Percentiles rank a stretch among this genome's conserved stretches.
These are phyloP conservation scores for Abrostola tripartita DNA, from an alignment of 2,888 invertebrate species.

Conservation along the genomic window DNA sequence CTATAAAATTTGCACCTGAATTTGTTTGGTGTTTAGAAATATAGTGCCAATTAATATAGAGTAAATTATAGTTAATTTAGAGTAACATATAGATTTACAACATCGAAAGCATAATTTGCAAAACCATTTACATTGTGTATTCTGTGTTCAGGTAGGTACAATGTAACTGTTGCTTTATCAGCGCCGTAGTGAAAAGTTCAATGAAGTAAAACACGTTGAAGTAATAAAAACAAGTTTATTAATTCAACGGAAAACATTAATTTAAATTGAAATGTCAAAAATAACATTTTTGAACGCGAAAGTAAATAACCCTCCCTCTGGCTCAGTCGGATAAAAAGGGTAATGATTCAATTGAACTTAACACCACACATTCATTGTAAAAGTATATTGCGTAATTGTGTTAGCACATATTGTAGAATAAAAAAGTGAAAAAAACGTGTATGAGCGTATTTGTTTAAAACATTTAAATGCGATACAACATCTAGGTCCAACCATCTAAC, in stretches of 20 bases:
- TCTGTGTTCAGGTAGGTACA: conserved; percentile 34
- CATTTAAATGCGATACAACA: conserved; percentile 80
- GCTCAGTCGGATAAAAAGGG: not conserved
- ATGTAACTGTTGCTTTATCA: conserved; percentile 47
- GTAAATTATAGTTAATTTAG: conserved; percentile 29
- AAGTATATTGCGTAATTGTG: conserved; percentile 65
- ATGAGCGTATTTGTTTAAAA: conserved; percentile 70
- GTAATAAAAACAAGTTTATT: not conserved
- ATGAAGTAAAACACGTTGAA: conserved; percentile 30
- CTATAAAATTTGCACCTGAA: conserved; percentile 30
- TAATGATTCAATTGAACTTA: conserved; percentile 36
- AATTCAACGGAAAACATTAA: no score
- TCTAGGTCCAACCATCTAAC: conserved; percentile 89
- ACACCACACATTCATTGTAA: conserved; percentile 29
- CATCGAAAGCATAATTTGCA: conserved; percentile 68
- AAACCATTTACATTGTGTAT: conserved; percentile 56
- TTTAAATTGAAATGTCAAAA: no score
- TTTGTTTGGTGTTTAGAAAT: conserved; percentile 23
- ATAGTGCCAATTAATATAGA: conserved; percentile 23
- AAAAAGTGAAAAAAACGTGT: conserved; percentile 53
- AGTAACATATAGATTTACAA: conserved; percentile 60
- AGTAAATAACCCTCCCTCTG: no score
- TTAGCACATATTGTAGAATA: conserved; percentile 78
- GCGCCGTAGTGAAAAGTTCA: conserved; percentile 26
- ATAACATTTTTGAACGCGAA: no score